Percentiles rank a stretch among this genome's conserved stretches.
phyloP scores from a whole-genome alignment of 2,888 invertebrate genomes.

The Pogonocherus hispidulus region DNA sequence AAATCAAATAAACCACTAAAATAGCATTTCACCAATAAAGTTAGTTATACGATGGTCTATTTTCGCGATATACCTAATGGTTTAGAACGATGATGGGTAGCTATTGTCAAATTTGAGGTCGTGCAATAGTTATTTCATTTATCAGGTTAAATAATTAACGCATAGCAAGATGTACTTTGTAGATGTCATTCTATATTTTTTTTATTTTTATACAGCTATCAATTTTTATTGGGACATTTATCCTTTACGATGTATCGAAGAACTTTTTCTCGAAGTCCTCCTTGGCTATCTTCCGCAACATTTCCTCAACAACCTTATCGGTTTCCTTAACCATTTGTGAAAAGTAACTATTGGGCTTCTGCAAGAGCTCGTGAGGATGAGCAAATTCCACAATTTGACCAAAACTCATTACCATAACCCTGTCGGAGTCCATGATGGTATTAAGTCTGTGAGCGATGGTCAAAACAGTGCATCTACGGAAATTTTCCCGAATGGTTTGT shows the following conservation, averaged over 20 bases:
- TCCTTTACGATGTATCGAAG: neutral
- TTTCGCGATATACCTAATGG: too few species aligned
- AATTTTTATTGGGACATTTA: too few species aligned
- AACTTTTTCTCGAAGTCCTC: conserved; percentile 44
- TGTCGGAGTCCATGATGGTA: conserved; percentile 88
- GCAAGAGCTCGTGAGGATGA: conserved; percentile 66
- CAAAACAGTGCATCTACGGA: conserved; percentile 81
- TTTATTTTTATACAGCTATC: too few species aligned
- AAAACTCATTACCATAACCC: conserved; percentile 74
- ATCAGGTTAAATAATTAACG: too few species aligned
- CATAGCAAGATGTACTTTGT: too few species aligned
- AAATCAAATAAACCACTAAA: too few species aligned
- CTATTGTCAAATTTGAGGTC: too few species aligned
- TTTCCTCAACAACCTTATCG: conserved; percentile 54
- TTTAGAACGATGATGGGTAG: too few species aligned
- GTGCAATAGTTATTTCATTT: too few species aligned
- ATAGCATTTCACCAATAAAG: too few species aligned
- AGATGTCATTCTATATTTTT: too few species aligned
- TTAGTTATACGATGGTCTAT: too few species aligned
- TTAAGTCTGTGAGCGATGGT: conserved; percentile 87
- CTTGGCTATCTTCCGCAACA: conserved; percentile 51
- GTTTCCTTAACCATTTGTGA: conserved; percentile 62
- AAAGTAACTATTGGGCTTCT: conserved; percentile 58
- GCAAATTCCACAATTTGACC: conserved; percentile 71
- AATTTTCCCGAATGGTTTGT: conserved; percentile 79